Evolutionary conservation across 2,888 invertebrate genomes (phyloP), one percentile per base, ranked within the genome.

Genomic region (Aquatica leii): DNA sequence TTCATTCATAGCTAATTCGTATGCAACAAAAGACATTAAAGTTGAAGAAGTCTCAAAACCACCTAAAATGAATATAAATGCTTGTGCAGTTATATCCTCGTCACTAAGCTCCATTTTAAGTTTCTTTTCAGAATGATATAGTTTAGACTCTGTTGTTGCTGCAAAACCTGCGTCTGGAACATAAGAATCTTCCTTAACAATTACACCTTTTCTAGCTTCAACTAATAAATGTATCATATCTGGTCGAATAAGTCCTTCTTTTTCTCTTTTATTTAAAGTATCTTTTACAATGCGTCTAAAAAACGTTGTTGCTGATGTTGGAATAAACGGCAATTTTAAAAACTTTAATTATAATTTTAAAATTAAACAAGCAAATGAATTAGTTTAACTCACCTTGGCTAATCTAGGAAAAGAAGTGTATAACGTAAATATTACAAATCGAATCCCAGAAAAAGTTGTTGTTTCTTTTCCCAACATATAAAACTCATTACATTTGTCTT

Each of bases 401-500:
- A 34, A 4, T 35, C 43, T 53, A 5, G 34, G 20, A 8, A 64
- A 17, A 18, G 62, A 34, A 43, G 43, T 54, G 6, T 59, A 1
- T n/a, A 49, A 37, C 9, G 17, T 35, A 8, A 35, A 15, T 3
- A 18, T 12, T n/a, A n/a, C 12, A 14, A 50, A 35, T n/a, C 52
- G 21, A n/a, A 65, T 55, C 5, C 1, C 59, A 2, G 62, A 57
- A 11, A 31, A 31, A 6, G 4, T 40, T 5, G 53, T 41, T 20
- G 73, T 49, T 12, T 64, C 55, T 12, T 67, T 65, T 43, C 82
- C 83, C 68, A 76, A 76, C 1, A 62, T n/a, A 67, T 82, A 87
- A 73, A 88, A 87, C 46, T 86, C 82, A 63, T 88, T 88, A 0
- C 84, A 74, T 15, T 77, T 81, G 20, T 87, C 80, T n/a, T n/a